Evolutionary conservation across 2,797 vertebrate species (phyloP), one percentile per base, ranked within the genome.

Genomic region (Ctenopoma kingsleyae): DNA sequence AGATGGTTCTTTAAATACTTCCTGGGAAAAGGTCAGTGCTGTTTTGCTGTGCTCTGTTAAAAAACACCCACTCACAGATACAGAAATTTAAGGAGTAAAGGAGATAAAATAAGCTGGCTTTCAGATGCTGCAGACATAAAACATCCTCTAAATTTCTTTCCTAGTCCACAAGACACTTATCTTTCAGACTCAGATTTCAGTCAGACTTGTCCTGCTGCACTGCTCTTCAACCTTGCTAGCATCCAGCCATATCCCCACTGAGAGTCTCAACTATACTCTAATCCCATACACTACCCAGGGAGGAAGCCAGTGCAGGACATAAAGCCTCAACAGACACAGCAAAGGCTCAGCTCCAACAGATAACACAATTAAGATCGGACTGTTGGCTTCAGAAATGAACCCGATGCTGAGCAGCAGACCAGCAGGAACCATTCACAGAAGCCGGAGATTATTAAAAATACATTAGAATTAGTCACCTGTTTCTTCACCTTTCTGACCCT

Each of bases 1-100:
- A 96, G 98, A 94, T 99, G 98, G 98, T 99, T 97, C 90, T 99
- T 99, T 90, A 99, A 97, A 87, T 99, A 99, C 91, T 99, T 99
- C 88, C 94, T 99, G 88, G 98, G 98, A 90, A 99, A 99, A 98
- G 98, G 98, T 99, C 93, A 79, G 67, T 70, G 80, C 83, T 64
- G 38, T 77, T 68, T 17, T 51, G 54, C 59, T 72, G 61, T 68
- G 53, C 44, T 80, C 38, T 43, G 38, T 71, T 65, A n/a, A 70
- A 78, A 66, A 50, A 59, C 19, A 65, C 17, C 71, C 27, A 68
- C 41, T 62, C 30, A 64, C 4, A 40, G 49, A 64, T n/a, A 63
- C 20, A 60, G 19, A 35, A 36, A 49, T 7, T 11, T 0, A 36
- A 0, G 0, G 16, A 12, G 16, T 47, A 46, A 47, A 44, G 19